Conservation (phyloP, 2,113 vertebrate species). For the Oncorhynchus clarkii region DNA sequence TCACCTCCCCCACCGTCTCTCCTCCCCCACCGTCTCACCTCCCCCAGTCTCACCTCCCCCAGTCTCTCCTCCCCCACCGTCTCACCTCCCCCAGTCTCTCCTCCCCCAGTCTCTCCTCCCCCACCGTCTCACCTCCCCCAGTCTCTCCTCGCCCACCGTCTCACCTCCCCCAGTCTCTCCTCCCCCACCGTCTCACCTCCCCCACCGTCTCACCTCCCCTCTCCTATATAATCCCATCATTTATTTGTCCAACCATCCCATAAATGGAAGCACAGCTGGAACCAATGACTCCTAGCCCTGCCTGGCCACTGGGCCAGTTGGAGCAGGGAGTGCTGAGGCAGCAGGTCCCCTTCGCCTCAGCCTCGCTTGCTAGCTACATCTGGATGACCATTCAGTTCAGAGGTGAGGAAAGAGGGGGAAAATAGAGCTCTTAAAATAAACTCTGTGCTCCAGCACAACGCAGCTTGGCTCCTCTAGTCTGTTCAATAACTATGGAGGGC, state of each 20-base stretch:
- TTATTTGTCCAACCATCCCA: constrained; percentile 97
- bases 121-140: neutral
- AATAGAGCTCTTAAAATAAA: constrained; percentile 84
- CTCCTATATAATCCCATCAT: constrained; percentile 88
- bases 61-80: constrained; percentile 55
- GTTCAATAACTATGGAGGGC: constrained; percentile 38
- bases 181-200: constrained; percentile 81
- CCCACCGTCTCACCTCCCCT: constrained; percentile 65
- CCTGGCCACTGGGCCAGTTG: constrained; percentile 78
- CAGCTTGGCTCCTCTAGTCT: constrained; percentile 29
- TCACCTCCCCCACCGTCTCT: constrained; percentile 53
- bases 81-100: constrained; percentile 15
- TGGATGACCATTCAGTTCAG: constrained; percentile 88
- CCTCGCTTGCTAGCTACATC: constrained; percentile 90
- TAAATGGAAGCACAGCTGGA: constrained; percentile 96
- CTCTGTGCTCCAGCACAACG: constrained; percentile 54
- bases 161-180: constrained; percentile 41
- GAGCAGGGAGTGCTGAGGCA: constrained; percentile 90
- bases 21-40: constrained; percentile 82
- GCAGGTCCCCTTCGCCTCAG: constrained; percentile 72
- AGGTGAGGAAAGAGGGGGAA: constrained; percentile 77
- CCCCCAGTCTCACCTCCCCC: constrained; percentile 64
- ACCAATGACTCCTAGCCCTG: constrained; percentile 89
- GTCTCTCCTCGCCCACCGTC: too few species aligned
- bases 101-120: neutral